A percentile compares a stretch with the other conserved stretches of the same genome.
These are phyloP conservation scores for Craniophora ligustri DNA, from an alignment of 2,888 invertebrate species.

Conservation along the genomic window DNA sequence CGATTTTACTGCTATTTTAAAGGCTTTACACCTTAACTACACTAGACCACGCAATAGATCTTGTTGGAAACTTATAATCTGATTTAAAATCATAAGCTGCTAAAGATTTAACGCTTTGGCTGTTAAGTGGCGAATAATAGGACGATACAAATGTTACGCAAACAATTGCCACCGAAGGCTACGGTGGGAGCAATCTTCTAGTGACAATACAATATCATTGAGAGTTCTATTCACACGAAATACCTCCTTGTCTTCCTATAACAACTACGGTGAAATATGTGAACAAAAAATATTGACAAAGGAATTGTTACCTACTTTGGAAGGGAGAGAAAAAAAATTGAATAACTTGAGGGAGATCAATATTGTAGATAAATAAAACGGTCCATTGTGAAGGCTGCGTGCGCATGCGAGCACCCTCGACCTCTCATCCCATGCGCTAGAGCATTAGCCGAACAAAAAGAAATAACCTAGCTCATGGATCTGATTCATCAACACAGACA, in stretches of 20 bases:
- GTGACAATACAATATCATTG: conserved; percentile 75
- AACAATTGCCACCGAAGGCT: conserved; percentile 52
- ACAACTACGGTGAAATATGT: conserved; percentile 78
- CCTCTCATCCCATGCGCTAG: conserved; percentile 36
- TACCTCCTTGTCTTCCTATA: conserved; percentile 72
- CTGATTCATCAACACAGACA: conserved; percentile 50
- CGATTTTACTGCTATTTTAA: background rate
- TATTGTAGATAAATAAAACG: conserved; percentile 80
- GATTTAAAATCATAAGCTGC: conserved; percentile 17
- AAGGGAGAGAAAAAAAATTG: conserved; percentile 70
- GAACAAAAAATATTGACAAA: conserved; percentile 82
- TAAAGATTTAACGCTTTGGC: conserved; percentile 23
- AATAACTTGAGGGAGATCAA: conserved; percentile 76
- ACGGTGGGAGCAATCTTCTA: conserved; percentile 53
- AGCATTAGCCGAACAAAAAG: conserved; percentile 38
- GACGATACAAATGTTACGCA: conserved; percentile 60
- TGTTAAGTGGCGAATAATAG: conserved; percentile 57
- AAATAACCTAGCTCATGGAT: conserved; percentile 41
- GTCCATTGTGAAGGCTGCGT: conserved; percentile 72
- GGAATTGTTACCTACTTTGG: conserved; percentile 75
- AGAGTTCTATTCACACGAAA: conserved; percentile 71
- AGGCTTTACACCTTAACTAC: background rate
- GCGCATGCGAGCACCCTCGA: conserved; percentile 52
- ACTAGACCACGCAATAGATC: background rate
- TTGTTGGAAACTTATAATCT: conserved; percentile 1